Percentiles rank a stretch among this genome's conserved stretches.
Conservation (phyloP, 2,888 invertebrate genomes). For the Onchidella celtica region DNA sequence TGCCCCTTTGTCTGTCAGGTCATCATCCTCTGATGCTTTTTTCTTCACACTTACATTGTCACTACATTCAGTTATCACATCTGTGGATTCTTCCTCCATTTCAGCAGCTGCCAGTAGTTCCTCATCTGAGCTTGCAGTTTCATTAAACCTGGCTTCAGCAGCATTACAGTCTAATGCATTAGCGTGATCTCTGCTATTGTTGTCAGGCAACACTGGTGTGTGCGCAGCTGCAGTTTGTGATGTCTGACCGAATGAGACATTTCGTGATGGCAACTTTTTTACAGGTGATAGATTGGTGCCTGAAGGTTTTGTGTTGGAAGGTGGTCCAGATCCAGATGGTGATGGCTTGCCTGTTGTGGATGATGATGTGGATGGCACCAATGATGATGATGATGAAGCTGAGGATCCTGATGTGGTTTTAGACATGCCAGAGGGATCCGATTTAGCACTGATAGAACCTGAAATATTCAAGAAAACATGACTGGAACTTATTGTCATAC, state of each 20-base stretch:
- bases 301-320: not conserved
- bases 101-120: not conserved
- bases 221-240: not conserved
- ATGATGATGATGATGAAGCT: not conserved
- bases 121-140: slow-evolving; percentile 19
- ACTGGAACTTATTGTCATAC: too few relatives aligned
- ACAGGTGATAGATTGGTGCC: not conserved
- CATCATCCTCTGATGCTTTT: not conserved
- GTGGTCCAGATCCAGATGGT: not conserved
- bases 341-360: not conserved
- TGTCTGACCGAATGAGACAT: not conserved
- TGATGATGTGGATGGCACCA: not conserved
- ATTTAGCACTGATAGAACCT: not conserved
- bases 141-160: not conserved
- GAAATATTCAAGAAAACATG: too few relatives aligned
- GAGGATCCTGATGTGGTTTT: not conserved
- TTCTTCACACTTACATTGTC: not conserved
- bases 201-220: not conserved
- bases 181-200: not conserved
- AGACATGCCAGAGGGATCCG: not conserved
- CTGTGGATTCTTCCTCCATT: too few relatives aligned
- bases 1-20: not conserved
- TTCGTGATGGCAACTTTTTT: not conserved
- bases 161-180: not conserved
- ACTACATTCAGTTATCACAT: too few relatives aligned